A percentile compares a stretch with the other conserved stretches of the same genome.
Evolutionary conservation across 2,113 vertebrate species (phyloP).

Genomic region (Dicrurus megarhynchus): DNA sequence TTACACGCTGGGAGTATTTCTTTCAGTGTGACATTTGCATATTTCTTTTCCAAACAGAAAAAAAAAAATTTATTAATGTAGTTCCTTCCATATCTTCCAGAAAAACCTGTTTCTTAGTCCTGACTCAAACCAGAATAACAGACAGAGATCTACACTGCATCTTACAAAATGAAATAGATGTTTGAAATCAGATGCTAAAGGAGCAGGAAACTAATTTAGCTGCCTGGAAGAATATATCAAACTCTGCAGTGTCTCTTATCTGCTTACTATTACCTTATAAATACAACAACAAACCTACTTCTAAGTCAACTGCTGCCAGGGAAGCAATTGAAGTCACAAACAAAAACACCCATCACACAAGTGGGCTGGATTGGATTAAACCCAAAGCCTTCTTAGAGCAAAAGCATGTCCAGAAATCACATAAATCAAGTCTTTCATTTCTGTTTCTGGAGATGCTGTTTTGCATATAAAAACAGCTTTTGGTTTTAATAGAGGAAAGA

Average conservation of each 20-base stretch:
- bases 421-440: constrained; percentile 5
- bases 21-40: neutral
- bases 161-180: neutral
- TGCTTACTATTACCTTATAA: neutral
- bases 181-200: neutral
- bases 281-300: neutral
- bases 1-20: neutral
- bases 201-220: neutral
- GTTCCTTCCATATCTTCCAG: neutral
- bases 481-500: neutral
- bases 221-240: neutral
- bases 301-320: neutral
- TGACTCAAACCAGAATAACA: neutral
- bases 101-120: neutral
- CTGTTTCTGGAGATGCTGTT: neutral
- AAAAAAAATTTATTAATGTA: neutral
- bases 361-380: neutral
- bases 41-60: neutral
- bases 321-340: neutral
- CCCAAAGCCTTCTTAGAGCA: neutral
- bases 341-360: neutral
- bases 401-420: neutral
- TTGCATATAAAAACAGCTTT: constrained; percentile 4
- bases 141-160: neutral
- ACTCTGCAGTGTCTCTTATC: neutral